phyloP scores from a whole-genome alignment of 2,888 invertebrate genomes.

The Syritta pipiens region DNA sequence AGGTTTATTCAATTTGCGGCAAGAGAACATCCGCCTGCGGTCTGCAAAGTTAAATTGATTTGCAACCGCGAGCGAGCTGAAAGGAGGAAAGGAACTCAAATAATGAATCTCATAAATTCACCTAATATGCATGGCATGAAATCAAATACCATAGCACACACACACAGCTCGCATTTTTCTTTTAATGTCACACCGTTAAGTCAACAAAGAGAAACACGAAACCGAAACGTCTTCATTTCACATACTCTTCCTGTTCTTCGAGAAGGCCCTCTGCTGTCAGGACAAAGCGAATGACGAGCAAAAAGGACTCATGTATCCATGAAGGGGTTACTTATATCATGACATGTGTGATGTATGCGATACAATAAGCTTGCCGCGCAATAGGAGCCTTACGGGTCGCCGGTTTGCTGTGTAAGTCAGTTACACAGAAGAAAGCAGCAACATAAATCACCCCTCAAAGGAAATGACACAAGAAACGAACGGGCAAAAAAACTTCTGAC shows the following conservation, averaged over 20 bases:
- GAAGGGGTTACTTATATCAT: conserved; percentile 25
- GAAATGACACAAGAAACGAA: conserved; percentile 36
- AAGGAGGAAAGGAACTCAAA: background rate
- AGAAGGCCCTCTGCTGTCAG: conserved; percentile 1
- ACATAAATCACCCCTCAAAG: conserved; percentile 54
- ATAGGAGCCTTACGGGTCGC: conserved; percentile 39
- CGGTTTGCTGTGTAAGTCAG: conserved; percentile 50
- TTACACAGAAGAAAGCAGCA: conserved; percentile 48
- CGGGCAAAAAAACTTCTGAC: conserved; percentile 55
- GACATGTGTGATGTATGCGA: conserved; percentile 57
- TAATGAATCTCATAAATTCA: conserved; percentile 18
- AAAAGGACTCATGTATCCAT: conserved; percentile 40
- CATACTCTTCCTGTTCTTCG: background rate
- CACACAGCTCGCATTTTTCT: background rate
- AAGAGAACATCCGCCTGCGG: background rate
- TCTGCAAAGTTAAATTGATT: background rate
- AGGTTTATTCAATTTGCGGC: background rate
- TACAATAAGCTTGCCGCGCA: conserved; percentile 45
- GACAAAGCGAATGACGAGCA: background rate
- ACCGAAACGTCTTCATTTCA: conserved; percentile 47
- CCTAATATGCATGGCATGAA: background rate
- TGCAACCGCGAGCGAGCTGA: background rate
- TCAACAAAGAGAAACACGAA: conserved; percentile 32
- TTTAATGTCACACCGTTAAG: conserved; percentile 30
- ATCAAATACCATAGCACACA: conserved; percentile 13